Evolutionary conservation across 2,113 vertebrate genomes (phyloP), one percentile per base, ranked within the genome.

Genomic region (Pan troglodytes): DNA sequence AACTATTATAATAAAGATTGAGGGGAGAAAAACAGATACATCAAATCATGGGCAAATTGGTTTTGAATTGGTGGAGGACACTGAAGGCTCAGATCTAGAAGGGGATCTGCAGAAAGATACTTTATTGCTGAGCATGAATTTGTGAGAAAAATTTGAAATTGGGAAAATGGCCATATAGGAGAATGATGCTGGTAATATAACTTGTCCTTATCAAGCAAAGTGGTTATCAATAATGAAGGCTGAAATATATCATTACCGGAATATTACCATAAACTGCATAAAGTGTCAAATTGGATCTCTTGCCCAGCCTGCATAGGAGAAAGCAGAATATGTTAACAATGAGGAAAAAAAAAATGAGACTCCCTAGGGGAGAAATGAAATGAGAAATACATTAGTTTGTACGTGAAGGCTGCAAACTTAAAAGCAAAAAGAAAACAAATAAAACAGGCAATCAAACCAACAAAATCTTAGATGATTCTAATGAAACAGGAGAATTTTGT

Each of bases 251-350:
- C 48, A 55, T 67, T 50, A 48, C 6, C 78, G 67, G 13, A 35
- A 61, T 59, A 48, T 78, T 73, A 18, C 61, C 94, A 5, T 43
- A 72, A 84, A 78, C 70, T n/a, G 76, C 40, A 43, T 40, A 35
- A 32, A 73, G 43, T 32, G 52, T 81, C 76, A 96, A 23, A 81
- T n/a, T 88, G 84, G 75, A 64, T 87, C 7, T 91, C 88, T 76
- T 81, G n/a, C 40, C 55, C n/a, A 55, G 55, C 20, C 55, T 55
- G 25, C 45, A 17, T 6, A 93, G 67, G 55, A 90, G 85, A 55
- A 76, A 92, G 84, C 64, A 96, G 84, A 86, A 70, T 95, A 94
- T 6, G 32, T 89, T 78, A 93, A 55, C 43, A 79, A 43, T 30
- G 18, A 89, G 32, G 43, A 73, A 14, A 91, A 70, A 90, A 75